Evolutionary conservation across 2,888 invertebrate species (phyloP).

Genomic region (Acrobasis repandana): DNA sequence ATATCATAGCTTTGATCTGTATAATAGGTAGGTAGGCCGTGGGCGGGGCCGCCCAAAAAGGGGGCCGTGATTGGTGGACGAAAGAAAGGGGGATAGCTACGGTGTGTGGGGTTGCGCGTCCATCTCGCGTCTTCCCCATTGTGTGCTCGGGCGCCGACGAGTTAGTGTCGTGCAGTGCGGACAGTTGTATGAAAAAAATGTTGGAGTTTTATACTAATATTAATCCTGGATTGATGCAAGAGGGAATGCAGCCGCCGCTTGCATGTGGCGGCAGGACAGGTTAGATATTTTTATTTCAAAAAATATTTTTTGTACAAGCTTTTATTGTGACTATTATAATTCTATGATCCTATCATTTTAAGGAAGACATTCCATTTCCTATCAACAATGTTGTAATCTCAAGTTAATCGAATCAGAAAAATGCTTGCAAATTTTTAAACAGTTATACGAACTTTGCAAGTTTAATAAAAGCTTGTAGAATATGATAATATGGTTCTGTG

Average conservation of each 20-base stretch:
- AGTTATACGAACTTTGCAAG: no score
- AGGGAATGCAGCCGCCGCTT: constrained; percentile 80
- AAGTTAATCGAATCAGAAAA: no score
- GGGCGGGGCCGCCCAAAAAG: constrained; percentile 56
- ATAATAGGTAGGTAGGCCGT: constrained; percentile 68
- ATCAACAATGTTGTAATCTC: no score
- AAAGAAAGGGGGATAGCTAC: constrained; percentile 45
- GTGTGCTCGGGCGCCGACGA: constrained; percentile 49
- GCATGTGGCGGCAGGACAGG: constrained; percentile 86
- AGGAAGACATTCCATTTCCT: no score
- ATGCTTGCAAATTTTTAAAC: no score
- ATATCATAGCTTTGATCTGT: constrained; percentile 67
- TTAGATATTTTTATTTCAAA: constrained; percentile 50
- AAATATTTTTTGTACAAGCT: no score
- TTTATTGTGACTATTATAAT: no score
- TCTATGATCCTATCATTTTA: no score
- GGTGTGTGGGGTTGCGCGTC: constrained; percentile 37
- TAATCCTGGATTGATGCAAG: constrained; percentile 83
- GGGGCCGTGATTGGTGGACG: constrained; percentile 55
- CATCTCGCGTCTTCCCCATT: constrained; percentile 46
- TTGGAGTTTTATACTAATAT: constrained; percentile 88
- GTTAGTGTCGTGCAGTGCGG: constrained; percentile 46
- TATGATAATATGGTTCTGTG: no score
- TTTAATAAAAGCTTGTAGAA: no score
- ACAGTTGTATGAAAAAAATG: constrained; percentile 75